phyloP scores from a whole-genome alignment of 2,888 invertebrate genomes.

The Gasteruption jaculator region DNA sequence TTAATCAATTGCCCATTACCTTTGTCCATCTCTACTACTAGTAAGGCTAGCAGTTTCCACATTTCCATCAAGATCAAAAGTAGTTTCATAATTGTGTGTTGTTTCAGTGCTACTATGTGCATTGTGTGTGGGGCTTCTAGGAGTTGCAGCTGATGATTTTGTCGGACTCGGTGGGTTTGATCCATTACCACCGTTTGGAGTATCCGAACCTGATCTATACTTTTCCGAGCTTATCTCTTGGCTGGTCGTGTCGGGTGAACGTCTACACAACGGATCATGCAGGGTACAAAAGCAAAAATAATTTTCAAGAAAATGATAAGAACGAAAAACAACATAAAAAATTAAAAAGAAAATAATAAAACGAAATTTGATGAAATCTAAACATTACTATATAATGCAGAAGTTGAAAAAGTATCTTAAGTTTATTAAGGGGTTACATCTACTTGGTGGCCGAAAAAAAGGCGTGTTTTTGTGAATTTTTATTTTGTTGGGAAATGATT shows the following conservation, averaged over 20 bases:
- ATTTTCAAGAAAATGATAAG: too few species aligned
- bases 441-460: too few species aligned
- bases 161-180: constrained; percentile 46
- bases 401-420: too few species aligned
- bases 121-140: constrained; percentile 39
- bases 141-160: constrained; percentile 39
- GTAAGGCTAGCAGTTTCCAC: constrained; percentile 83
- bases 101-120: constrained; percentile 36
- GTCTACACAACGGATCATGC: too few species aligned
- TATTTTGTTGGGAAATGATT: too few species aligned
- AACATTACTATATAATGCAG: too few species aligned
- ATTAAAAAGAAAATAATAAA: constrained; percentile 21
- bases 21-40: constrained; percentile 68
- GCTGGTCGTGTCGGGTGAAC: constrained; percentile 46
- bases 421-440: too few species aligned
- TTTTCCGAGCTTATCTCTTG: constrained; percentile 46
- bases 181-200: constrained; percentile 32
- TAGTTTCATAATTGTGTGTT: constrained; percentile 76
- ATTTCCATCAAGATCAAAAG: constrained; percentile 87
- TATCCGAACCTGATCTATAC: constrained; percentile 42
- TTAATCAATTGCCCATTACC: constrained; percentile 57
- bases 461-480: too few species aligned
- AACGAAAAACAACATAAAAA: constrained; percentile 27
- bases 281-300: too few species aligned
- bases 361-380: constrained; percentile 14